Evolutionary conservation across 2,113 vertebrate species (phyloP).

Genomic region (Calonectris borealis): DNA sequence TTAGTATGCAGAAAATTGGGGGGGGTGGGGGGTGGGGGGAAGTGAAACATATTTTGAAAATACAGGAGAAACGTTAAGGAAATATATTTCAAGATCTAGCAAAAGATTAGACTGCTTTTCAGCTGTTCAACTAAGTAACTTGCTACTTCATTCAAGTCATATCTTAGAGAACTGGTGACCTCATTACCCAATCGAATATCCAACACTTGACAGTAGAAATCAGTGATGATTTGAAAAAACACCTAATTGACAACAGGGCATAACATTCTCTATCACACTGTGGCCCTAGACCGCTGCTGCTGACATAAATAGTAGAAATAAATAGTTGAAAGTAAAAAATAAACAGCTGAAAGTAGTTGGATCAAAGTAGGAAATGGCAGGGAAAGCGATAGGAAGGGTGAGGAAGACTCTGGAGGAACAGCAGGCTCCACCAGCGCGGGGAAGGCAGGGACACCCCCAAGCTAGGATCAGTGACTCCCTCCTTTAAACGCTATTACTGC

Average conservation of each 20-base stretch:
- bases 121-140: not conserved
- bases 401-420: not conserved
- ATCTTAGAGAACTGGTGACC: not conserved
- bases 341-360: not conserved
- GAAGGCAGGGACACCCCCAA: not conserved
- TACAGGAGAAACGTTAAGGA: not conserved
- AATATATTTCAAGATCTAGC: not conserved
- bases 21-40: not conserved
- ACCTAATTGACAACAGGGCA: not conserved
- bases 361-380: not conserved
- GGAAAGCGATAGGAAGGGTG: not conserved
- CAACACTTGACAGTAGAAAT: not conserved
- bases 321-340: not conserved
- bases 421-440: fast-evolving
- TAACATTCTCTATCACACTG: not conserved
- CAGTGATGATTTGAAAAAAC: not conserved
- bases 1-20: not conserved
- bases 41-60: not conserved
- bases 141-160: not conserved
- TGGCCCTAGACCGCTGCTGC: not conserved
- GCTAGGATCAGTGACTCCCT: not conserved
- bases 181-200: not conserved
- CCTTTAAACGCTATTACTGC: not conserved
- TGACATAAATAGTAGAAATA: not conserved
- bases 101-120: not conserved